These are phyloP conservation scores for Crenichthys baileyi DNA, from an alignment of 2,797 vertebrate species.

Conservation along the genomic window DNA sequence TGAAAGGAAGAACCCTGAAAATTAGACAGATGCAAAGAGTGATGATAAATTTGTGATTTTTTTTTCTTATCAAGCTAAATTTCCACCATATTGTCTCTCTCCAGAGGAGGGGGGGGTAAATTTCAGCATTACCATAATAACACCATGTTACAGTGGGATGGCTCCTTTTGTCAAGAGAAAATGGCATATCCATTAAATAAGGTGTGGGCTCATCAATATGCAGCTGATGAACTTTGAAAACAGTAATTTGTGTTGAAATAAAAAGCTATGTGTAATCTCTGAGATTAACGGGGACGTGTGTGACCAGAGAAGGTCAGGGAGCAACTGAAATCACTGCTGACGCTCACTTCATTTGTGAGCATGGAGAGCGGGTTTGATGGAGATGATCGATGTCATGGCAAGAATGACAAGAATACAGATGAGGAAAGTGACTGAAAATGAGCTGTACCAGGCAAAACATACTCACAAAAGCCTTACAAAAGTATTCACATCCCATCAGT, in stretches of 20 bases:
- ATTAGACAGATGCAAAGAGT: conserved; percentile 5
- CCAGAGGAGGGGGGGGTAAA: conserved; percentile 28
- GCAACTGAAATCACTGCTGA: conserved; percentile 16
- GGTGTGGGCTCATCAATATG: conserved; percentile 40
- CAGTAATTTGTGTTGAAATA: conserved; percentile 39
- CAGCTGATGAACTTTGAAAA: conserved; percentile 59
- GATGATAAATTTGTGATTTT: background rate
- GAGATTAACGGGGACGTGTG: conserved; percentile 22
- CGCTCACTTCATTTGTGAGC: background rate
- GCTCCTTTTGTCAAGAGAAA: conserved; percentile 9
- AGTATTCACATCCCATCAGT: background rate
- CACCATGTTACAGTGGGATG: conserved; percentile 28
- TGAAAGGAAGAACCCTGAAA: conserved; percentile 27
- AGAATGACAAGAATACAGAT: background rate
- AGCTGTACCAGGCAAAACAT: background rate
- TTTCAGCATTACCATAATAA: conserved; percentile 69
- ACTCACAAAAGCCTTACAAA: background rate
- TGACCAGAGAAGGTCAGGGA: conserved; percentile 36
- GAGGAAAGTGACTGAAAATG: background rate
- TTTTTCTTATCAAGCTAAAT: background rate
- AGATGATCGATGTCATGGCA: background rate
- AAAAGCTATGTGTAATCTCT: conserved; percentile 9
- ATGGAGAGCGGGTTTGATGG: background rate
- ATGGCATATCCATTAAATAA: conserved; percentile 35
- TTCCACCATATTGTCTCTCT: background rate